phyloP scores from a whole-genome alignment of 2,888 invertebrate genomes.

The Operophtera brumata region DNA sequence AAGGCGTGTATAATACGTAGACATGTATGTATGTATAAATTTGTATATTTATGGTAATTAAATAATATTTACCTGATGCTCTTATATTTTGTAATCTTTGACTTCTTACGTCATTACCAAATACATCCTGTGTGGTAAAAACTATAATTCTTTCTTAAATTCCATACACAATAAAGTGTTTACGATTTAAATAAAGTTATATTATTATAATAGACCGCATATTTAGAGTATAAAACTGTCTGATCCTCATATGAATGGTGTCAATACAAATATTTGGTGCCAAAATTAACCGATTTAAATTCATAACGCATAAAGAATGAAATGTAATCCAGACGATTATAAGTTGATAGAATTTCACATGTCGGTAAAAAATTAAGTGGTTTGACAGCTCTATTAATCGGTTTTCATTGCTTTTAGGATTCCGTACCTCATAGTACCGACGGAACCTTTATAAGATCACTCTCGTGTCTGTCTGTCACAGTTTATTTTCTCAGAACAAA shows the following conservation, averaged over 20 bases:
- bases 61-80: neutral
- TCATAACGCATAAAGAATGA: constrained; percentile 25
- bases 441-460: too few relatives aligned
- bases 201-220: constrained; percentile 1
- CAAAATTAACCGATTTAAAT: constrained; percentile 22
- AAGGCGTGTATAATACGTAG: too few relatives aligned
- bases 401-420: neutral
- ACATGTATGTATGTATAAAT: too few relatives aligned
- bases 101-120: neutral
- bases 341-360: constrained; percentile 23
- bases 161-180: neutral
- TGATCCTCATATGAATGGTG: constrained; percentile 12
- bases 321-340: constrained; percentile 27
- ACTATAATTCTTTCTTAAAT: too few relatives aligned
- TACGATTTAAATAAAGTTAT: neutral
- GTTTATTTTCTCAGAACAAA: too few relatives aligned
- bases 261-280: constrained; percentile 18
- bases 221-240: constrained; percentile 14
- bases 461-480: too few relatives aligned
- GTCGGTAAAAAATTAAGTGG: constrained; percentile 11
- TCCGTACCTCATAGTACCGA: too few relatives aligned
- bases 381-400: neutral
- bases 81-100: neutral
- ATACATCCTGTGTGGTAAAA: too few relatives aligned
- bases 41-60: neutral